A percentile compares a stretch with the other conserved stretches of the same genome.
Conservation (phyloP, 2,113 vertebrate species). For the Pao palembangensis region DNA sequence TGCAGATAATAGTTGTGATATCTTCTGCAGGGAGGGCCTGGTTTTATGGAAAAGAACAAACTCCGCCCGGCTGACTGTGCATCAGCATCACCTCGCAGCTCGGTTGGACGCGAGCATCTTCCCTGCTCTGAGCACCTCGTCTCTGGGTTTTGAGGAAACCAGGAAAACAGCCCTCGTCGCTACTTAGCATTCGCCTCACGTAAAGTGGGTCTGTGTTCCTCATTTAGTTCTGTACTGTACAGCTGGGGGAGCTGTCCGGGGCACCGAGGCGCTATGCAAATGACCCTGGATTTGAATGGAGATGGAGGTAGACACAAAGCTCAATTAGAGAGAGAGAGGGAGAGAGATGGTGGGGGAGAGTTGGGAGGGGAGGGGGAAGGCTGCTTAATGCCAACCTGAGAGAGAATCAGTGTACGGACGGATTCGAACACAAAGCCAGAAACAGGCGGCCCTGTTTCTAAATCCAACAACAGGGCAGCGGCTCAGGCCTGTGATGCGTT, state of each 20-base stretch:
- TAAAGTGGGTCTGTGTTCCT: slow-evolving; percentile 88
- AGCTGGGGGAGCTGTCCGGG: slow-evolving; percentile 84
- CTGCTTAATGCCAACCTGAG: slow-evolving; percentile 70
- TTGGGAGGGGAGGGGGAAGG: slow-evolving; percentile 34
- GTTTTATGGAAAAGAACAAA: slow-evolving; percentile 21
- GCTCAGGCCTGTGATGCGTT: slow-evolving; percentile 34
- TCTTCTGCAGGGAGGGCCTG: slow-evolving; percentile 14
- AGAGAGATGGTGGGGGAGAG: slow-evolving; percentile 33
- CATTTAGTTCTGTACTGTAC: slow-evolving; percentile 82
- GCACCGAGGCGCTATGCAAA: slow-evolving; percentile 79
- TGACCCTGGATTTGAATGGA: slow-evolving; percentile 78
- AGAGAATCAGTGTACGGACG: slow-evolving; percentile 54
- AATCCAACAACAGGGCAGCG: slow-evolving; percentile 33
- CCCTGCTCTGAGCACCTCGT: slow-evolving; percentile 38
- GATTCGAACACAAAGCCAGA: slow-evolving; percentile 43
- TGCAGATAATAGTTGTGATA: slow-evolving; percentile 23
- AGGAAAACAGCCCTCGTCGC: slow-evolving; percentile 58
- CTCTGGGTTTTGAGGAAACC: slow-evolving; percentile 56
- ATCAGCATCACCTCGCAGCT: slow-evolving; percentile 13
- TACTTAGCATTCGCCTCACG: slow-evolving; percentile 87
- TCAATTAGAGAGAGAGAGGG: slow-evolving; percentile 70
- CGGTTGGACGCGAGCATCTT: slow-evolving; percentile 41
- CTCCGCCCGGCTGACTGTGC: slow-evolving; percentile 25
- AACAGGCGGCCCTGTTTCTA: slow-evolving; percentile 17
- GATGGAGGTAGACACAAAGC: slow-evolving; percentile 78